Conservation (phyloP, 2,888 invertebrate species). For the Epistrophe eligans region DNA sequence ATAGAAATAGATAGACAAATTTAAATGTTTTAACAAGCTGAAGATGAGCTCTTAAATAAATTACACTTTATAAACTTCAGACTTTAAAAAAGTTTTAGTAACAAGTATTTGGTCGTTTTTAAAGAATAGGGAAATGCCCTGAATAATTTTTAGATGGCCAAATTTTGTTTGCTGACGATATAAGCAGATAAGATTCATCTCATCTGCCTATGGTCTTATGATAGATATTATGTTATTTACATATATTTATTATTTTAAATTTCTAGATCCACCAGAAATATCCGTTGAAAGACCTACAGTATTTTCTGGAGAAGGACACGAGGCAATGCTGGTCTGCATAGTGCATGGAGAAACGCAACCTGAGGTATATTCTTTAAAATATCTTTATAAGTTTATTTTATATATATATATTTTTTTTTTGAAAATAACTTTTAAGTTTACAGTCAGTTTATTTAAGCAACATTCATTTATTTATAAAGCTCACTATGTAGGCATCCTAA, state of each 20-base stretch:
- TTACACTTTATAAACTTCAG: too few species aligned
- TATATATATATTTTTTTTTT: neutral
- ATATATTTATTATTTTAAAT: neutral
- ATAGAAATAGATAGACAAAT: too few species aligned
- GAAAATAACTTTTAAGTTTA: neutral
- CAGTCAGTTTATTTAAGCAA: neutral
- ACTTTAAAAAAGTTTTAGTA: too few species aligned
- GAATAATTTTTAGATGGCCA: too few species aligned
- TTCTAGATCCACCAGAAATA: conserved; percentile 83
- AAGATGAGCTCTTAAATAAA: too few species aligned
- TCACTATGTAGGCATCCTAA: too few species aligned
- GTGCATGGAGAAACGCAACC: conserved; percentile 88
- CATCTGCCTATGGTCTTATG: too few species aligned
- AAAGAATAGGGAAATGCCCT: too few species aligned
- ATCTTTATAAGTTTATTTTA: neutral
- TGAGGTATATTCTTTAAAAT: conserved; percentile 84
- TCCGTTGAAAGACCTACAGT: conserved; percentile 87
- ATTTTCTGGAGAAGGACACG: conserved; percentile 88
- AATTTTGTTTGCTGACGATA: too few species aligned
- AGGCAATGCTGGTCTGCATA: conserved; percentile 88
- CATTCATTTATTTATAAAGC: neutral
- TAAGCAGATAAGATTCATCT: too few species aligned
- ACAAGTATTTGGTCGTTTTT: too few species aligned
- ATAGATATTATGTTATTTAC: neutral
- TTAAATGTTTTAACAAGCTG: too few species aligned